Percentiles rank a stretch among this genome's conserved stretches.
phyloP scores from a whole-genome alignment of 2,797 vertebrate species.

The Gastrophryne carolinensis region DNA sequence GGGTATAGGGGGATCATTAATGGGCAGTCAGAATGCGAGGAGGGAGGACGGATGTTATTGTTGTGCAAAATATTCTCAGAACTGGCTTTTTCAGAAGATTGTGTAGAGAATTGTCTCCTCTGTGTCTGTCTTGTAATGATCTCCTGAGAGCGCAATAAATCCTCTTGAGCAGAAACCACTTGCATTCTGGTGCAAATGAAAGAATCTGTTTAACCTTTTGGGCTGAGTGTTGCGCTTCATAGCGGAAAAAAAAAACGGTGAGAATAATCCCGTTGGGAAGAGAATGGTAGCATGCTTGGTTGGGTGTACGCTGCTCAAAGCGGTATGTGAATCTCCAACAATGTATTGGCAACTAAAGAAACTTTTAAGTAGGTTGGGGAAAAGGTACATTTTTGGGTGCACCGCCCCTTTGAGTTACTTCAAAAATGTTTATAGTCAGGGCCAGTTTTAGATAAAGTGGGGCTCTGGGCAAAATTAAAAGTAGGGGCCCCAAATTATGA shows the following conservation, averaged over 20 bases:
- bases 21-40: neutral
- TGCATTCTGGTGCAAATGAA: conserved; percentile 19
- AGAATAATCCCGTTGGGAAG: neutral
- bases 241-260: no score
- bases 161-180: conserved; percentile 4
- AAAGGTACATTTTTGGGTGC: no score
- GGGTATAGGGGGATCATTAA: neutral
- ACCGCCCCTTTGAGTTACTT: no score
- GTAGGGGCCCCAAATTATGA: no score
- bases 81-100: conserved; percentile 26
- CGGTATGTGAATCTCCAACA: no score
- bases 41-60: conserved; percentile 11
- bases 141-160: conserved; percentile 27
- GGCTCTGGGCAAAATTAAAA: no score
- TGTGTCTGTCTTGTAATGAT: conserved; percentile 36
- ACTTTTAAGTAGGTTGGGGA: no score
- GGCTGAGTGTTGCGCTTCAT: neutral
- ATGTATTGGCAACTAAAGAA: no score
- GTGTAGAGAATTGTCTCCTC: conserved; percentile 13
- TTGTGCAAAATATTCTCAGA: conserved; percentile 27
- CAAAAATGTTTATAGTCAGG: no score
- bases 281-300: no score
- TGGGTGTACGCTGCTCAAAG: no score
- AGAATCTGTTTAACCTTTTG: conserved; percentile 35
- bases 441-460: no score